Base-by-base conservation (phyloP, 2,113 vertebrate species). In the Melanerpes formicivorus region DNA sequence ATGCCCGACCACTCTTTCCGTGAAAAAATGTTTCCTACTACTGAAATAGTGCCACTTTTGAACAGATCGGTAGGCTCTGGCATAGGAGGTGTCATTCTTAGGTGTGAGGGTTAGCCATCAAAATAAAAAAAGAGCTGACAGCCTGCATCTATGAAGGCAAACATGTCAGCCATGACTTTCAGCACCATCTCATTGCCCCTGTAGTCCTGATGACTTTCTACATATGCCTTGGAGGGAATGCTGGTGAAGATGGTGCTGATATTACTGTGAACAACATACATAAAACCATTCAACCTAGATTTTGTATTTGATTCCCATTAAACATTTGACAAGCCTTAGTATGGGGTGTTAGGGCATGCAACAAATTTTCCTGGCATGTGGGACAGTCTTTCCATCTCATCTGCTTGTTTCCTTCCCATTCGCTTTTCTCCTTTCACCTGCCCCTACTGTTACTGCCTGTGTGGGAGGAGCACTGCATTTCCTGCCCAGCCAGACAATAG, bases 401-500 rank as follows among this genome's bases (percentile, higher is more conserved):
- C 30, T 19, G 73, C 54, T 60, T 18, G 11, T 67, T 75, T 73
- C 32, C 44, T 56, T 77, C 75, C 40, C 14, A 6, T 80, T 78
- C 44, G 8, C 14, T 86, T 90, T 84, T 60, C 90, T 82, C 26
- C 80, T 90, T 12, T 56, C 54, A n/a, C 21, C 37, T 62, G 56
- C 23, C 32, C 42, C 56, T 52, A 23, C 44, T 58, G 60, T 78
- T 11, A 1, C 42, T 69, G 46, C 67, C 32, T 84, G n/a, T 15
- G 22, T 87, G 90, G 92, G 92, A 93, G 93, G 93, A 91, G 90
- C 74, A 2, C 56, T 67, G 34, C 10, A 8, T 75, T 80, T 90
- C 91, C 84, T 74, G 88, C 67, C 75, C 67, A 64, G 44, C 73
- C 80, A 59, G 81, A 58, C 52, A 80, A 1, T 64, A 30, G 73